Conservation (phyloP, 2,797 vertebrate species). For the Todus mexicanus region DNA sequence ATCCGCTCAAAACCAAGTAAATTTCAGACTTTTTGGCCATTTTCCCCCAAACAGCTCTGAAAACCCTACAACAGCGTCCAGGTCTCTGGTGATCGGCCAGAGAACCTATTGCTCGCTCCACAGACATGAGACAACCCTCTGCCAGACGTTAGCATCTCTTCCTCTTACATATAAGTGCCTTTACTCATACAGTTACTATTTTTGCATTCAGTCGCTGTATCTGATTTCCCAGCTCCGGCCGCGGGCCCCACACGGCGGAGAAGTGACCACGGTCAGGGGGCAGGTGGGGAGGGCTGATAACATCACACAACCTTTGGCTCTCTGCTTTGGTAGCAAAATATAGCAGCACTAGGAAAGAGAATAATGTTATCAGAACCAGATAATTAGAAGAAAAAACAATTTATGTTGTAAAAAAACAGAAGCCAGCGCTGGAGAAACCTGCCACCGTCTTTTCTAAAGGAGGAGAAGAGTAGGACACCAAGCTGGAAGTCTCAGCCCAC, state of each 20-base stretch:
- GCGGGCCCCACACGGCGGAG: background rate
- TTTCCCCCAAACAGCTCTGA: background rate
- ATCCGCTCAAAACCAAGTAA: background rate
- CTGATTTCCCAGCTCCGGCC: background rate
- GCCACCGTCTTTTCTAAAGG: background rate
- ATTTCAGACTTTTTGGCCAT: background rate
- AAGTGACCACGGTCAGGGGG: background rate
- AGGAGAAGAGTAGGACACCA: slow-evolving; percentile 17
- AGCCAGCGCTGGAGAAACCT: slow-evolving; percentile 23
- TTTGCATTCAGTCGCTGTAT: background rate
- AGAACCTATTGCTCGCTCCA: background rate
- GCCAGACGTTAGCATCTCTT: background rate
- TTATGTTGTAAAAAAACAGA: slow-evolving; percentile 9
- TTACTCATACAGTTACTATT: background rate
- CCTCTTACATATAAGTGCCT: background rate
- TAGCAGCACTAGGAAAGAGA: background rate
- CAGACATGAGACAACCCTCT: background rate
- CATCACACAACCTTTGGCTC: background rate
- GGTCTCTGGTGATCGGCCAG: background rate
- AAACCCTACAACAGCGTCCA: background rate
- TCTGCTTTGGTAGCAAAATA: background rate
- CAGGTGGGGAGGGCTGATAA: background rate
- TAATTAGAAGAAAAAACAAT: slow-evolving; percentile 45
- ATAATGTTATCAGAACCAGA: slow-evolving; percentile 21
- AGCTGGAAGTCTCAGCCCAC: background rate